Conservation (phyloP, 2,888 invertebrate genomes). For the Yponomeuta plumbellus region DNA sequence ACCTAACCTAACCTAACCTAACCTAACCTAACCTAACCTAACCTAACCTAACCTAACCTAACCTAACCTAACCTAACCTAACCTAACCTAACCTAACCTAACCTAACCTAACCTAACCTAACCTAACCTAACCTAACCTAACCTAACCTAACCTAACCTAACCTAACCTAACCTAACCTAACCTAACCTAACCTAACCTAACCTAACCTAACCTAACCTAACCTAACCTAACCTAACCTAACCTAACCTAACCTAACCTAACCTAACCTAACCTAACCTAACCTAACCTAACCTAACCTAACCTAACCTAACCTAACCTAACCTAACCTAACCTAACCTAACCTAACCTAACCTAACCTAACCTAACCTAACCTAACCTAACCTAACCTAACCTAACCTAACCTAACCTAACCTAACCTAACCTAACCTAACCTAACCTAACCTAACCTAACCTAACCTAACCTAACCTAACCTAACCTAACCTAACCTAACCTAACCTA, state of each 20-base stretch:
- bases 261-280: conserved; percentile 19
- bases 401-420: conserved; percentile 23
- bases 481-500: conserved; percentile 24
- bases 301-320: conserved; percentile 22
- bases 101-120: conserved; percentile 18
- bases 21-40: conserved; percentile 17
- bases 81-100: conserved; percentile 17
- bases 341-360: conserved; percentile 23
- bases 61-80: conserved; percentile 17
- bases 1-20: conserved; percentile 16
- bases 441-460: conserved; percentile 20
- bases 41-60: conserved; percentile 17
- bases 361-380: conserved; percentile 24
- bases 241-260: conserved; percentile 20
- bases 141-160: conserved; percentile 20
- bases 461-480: conserved; percentile 20
- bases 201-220: conserved; percentile 23
- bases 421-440: conserved; percentile 22
- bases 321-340: conserved; percentile 24
- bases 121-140: conserved; percentile 21
- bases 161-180: conserved; percentile 22
- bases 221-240: conserved; percentile 22
- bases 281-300: conserved; percentile 20
- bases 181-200: conserved; percentile 22
- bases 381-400: conserved; percentile 24